Evolutionary conservation across 2,113 vertebrate species (phyloP).

Genomic region (Chloebia gouldiae): DNA sequence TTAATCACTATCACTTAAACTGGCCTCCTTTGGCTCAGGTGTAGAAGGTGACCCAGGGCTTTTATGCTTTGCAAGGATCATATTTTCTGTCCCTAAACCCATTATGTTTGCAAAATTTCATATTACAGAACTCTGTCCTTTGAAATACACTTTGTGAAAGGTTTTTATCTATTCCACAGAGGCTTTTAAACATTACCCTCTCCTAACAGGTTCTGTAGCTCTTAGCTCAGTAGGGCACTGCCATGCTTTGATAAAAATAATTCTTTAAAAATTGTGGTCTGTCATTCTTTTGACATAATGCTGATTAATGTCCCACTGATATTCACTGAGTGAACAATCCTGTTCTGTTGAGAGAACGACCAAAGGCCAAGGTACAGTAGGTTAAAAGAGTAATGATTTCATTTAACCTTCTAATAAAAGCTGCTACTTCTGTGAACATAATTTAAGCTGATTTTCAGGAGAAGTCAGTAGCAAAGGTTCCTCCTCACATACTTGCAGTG

Average conservation of each 20-base stretch:
- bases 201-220: background rate
- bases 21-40: background rate
- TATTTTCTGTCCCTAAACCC: background rate
- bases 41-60: background rate
- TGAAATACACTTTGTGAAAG: background rate
- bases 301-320: background rate
- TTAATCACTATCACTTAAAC: background rate
- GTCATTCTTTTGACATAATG: background rate
- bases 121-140: background rate
- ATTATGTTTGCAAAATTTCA: background rate
- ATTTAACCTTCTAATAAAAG: background rate
- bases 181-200: background rate
- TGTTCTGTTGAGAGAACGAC: background rate
- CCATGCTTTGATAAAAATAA: background rate
- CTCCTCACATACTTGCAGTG: background rate
- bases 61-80: background rate
- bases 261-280: background rate
- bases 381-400: slow-evolving; percentile 1
- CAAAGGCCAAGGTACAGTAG: background rate
- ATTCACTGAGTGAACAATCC: background rate
- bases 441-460: slow-evolving; percentile 42
- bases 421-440: background rate
- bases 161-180: background rate
- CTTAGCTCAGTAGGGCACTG: background rate
- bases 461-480: background rate